A percentile compares a stretch with the other conserved stretches of the same genome.
Conservation (phyloP, 1,140 invertebrate species). For the Lucilia sericata region DNA sequence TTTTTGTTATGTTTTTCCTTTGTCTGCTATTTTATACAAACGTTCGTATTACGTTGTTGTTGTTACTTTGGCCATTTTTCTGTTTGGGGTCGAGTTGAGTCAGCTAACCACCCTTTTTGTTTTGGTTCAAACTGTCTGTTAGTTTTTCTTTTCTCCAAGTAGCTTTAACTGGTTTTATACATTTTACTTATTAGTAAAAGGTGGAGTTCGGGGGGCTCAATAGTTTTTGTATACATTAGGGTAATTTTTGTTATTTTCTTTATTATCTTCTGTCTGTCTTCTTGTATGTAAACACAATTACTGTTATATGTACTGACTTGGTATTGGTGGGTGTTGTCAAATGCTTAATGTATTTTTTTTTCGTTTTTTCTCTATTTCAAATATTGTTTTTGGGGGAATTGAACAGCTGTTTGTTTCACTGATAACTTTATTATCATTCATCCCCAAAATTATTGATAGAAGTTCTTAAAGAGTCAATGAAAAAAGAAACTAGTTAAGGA, state of each 20-base stretch:
- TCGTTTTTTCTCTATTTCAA: neutral
- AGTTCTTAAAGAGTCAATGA: neutral
- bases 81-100: neutral
- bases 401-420: slow-evolving; percentile 33
- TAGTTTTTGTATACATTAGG: neutral
- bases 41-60: neutral
- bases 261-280: neutral
- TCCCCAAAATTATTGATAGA: slow-evolving; percentile 1
- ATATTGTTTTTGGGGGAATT: neutral
- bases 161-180: neutral
- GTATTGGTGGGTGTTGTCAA: slow-evolving; percentile 36
- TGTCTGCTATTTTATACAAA: neutral
- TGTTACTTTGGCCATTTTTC: slow-evolving; percentile 18
- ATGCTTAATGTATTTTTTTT: neutral
- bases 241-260: neutral
- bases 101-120: neutral
- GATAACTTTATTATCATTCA: slow-evolving; percentile 20
- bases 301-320: neutral
- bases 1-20: slow-evolving; percentile 9
- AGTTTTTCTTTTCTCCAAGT: neutral
- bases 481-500: neutral
- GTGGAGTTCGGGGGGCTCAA: neutral
- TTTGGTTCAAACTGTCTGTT: neutral
- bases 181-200: neutral
- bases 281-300: neutral